Evolutionary conservation across 2,797 vertebrate species (phyloP).

Genomic region (Tinamus major): DNA sequence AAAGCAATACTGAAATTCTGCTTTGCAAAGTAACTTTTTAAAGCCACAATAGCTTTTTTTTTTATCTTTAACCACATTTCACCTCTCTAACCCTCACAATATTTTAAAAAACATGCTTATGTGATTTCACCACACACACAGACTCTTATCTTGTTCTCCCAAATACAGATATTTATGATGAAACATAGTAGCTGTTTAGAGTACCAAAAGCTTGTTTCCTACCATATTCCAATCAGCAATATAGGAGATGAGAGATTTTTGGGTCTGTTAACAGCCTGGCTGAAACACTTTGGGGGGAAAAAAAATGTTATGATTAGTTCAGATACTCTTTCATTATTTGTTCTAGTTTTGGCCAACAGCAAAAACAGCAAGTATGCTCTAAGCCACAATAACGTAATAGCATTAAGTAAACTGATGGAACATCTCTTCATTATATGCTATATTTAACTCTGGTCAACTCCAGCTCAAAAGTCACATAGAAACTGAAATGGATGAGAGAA

Average conservation of each 20-base stretch:
- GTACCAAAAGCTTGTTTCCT: conserved; percentile 14
- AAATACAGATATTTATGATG: conserved; percentile 6
- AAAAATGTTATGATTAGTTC: background rate
- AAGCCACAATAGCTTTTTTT: conserved; percentile 11
- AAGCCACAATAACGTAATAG: background rate
- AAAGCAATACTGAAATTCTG: conserved; percentile 17
- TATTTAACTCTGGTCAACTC: background rate
- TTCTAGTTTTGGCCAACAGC: background rate
- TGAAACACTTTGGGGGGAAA: background rate
- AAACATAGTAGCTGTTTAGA: conserved; percentile 28
- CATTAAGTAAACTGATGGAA: conserved; percentile 14
- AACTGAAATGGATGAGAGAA: conserved; percentile 1
- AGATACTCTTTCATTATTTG: background rate
- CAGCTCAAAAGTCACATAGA: background rate
- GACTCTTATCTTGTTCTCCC: background rate
- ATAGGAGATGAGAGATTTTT: background rate
- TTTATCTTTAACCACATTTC: background rate
- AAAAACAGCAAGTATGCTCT: accelerated
- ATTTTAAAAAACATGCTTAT: background rate
- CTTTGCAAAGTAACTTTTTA: conserved; percentile 39
- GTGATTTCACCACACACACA: background rate
- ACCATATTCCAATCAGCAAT: conserved; percentile 22
- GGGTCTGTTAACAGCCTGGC: background rate
- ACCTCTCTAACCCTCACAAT: conserved; percentile 44
- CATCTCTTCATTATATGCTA: background rate